A percentile compares a stretch with the other conserved stretches of the same genome.
These are phyloP conservation scores for Bucorvus abyssinicus DNA, from an alignment of 2,797 vertebrate species.

Conservation along the genomic window DNA sequence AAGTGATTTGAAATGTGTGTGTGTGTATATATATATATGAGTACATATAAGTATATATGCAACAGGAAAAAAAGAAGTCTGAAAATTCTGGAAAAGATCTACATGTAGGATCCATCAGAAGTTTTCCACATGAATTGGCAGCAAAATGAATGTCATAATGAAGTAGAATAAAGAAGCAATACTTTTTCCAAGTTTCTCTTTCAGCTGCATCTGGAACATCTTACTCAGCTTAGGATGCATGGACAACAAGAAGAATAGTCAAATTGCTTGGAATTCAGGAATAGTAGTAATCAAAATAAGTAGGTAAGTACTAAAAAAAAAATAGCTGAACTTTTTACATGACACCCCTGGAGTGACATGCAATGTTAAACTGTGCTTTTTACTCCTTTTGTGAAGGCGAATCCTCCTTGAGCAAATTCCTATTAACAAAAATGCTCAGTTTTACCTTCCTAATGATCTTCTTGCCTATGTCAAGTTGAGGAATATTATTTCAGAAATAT, in stretches of 20 bases:
- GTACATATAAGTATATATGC: background rate
- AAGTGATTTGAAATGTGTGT: background rate
- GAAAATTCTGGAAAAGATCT: slow-evolving; percentile 4
- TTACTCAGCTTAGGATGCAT: background rate
- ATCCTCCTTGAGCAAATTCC: background rate
- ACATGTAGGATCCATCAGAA: background rate
- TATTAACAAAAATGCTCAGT: background rate
- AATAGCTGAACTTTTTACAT: background rate
- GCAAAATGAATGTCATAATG: background rate
- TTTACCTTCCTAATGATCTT: background rate
- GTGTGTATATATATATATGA: background rate
- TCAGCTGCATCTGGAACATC: background rate
- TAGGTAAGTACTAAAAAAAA: background rate
- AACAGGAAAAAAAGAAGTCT: background rate
- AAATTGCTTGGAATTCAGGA: background rate
- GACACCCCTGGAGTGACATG: background rate
- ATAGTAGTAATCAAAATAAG: background rate
- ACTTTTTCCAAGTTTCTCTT: background rate
- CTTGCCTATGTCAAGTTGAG: background rate
- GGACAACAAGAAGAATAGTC: background rate
- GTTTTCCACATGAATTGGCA: background rate
- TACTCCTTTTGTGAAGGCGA: background rate
- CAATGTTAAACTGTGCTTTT: background rate
- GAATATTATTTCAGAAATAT: background rate
- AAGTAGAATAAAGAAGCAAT: background rate